Evolutionary conservation across 2,797 vertebrate genomes (phyloP).

Genomic region (Microchirus variegatus): DNA sequence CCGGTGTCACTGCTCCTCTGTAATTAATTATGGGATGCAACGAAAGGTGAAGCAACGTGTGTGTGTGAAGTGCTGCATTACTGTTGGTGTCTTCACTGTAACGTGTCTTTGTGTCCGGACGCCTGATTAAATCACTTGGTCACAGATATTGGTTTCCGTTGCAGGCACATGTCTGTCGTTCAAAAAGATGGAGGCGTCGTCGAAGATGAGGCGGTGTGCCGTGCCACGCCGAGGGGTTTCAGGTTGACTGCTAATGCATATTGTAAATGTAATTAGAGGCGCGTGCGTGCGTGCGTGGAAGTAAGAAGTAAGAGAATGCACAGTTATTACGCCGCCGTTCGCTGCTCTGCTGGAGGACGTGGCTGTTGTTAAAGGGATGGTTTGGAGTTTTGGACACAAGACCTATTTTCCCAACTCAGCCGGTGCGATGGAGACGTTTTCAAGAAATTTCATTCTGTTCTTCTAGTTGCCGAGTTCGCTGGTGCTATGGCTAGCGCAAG

Average conservation of each 20-base stretch:
- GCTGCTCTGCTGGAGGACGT: no score
- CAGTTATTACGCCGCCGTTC: background rate
- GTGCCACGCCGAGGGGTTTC: background rate
- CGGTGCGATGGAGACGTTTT: no score
- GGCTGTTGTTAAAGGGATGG: no score
- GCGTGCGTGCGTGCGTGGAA: background rate
- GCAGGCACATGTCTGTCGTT: conserved; percentile 8
- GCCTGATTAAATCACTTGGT: conserved; percentile 54
- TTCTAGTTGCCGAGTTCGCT: no score
- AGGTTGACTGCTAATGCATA: conserved; percentile 3
- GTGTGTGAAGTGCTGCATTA: conserved; percentile 29
- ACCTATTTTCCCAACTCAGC: no score
- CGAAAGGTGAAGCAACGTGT: conserved; percentile 28
- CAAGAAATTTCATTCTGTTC: no score
- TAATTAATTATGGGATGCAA: conserved; percentile 60
- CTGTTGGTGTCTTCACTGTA: conserved; percentile 39
- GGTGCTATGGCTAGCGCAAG: no score
- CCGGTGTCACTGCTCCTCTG: conserved; percentile 8
- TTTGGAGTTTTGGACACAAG: no score
- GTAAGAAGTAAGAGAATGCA: background rate
- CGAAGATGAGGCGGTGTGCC: background rate
- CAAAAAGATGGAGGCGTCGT: conserved; percentile 2
- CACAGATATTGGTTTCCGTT: conserved; percentile 44
- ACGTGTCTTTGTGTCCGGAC: conserved; percentile 51
- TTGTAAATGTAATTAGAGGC: conserved; percentile 11